Evolutionary conservation across 1,140 invertebrate genomes (phyloP), one percentile per base, ranked within the genome.

Genomic region (Meloidogyne hapla): DNA sequence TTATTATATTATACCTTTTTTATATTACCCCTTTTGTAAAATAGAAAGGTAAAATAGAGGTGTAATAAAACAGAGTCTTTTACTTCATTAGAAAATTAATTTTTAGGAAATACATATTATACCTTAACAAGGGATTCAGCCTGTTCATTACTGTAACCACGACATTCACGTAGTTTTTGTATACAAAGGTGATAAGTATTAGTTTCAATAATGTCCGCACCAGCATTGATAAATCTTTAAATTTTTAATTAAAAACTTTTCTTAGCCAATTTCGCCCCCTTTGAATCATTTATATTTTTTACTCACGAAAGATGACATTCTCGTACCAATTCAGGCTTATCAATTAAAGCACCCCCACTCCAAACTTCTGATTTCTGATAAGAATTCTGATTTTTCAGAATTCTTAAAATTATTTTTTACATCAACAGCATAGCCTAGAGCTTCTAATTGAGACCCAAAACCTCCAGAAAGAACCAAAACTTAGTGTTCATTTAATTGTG

Each of bases 111-210:
- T 63, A 15, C 13, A 25, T 9, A 6, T 2, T 15, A 8, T 89
- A 62, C 91, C 88, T 77, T 90, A 87, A 21, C 88, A 89, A 0
- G 93, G 77, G 0, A 90, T 89, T 38, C 94, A 86, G 86, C 75
- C 13, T 45, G 67, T 15, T 76, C 71, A 62, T n/a, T n/a, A 5
- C 61, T 61, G n/a, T 71, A 78, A 1, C 77, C 33, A 15, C 56
- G 21, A 15, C 93, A 90, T 83, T 92, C 90, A 77, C 90, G 88
- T 83, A 94, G 93, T 0, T 93, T 92, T 25, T 91, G 90, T 62
- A 94, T 88, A 13, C 92, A 93, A 0, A 93, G 93, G 89, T 96
- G 94, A 86, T 96, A 96, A 2, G 93, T 94, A 76, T 92, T 92
- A 6, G 93, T 94, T 77, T 92, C 91, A 64, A 95, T 92, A 38